Evolutionary conservation across 1,140 invertebrate species (phyloP).

Genomic region (Latrodectus geometricus): DNA sequence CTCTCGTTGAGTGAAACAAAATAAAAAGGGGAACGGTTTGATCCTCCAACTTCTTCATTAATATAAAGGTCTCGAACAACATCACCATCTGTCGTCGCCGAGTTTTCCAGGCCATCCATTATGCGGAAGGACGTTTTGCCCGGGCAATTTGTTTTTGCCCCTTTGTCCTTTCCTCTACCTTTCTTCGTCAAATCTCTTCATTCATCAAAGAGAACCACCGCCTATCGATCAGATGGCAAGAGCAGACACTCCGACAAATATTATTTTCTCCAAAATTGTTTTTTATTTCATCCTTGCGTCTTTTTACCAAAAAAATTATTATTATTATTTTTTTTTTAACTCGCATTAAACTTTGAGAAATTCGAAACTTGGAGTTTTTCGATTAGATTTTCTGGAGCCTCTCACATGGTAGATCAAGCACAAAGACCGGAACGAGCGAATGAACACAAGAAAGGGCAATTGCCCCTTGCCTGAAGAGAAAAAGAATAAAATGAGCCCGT

Average conservation of each 20-base stretch:
- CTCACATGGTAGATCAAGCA: not conserved
- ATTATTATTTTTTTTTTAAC: not conserved
- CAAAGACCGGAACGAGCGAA: not conserved
- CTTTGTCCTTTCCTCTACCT: conserved; percentile 58
- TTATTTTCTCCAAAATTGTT: conserved; percentile 54
- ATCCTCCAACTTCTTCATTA: conserved; percentile 54
- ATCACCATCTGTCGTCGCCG: conserved; percentile 56
- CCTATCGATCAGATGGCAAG: conserved; percentile 57
- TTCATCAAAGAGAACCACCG: conserved; percentile 48
- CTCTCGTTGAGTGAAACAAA: not conserved
- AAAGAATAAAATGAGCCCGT: not conserved
- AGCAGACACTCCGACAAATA: conserved; percentile 43
- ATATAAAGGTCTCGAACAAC: conserved; percentile 60
- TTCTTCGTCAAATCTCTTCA: conserved; percentile 60
- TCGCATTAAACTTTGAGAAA: conserved; percentile 17
- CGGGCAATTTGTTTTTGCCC: conserved; percentile 55
- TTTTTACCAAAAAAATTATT: not conserved
- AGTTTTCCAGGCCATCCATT: conserved; percentile 57
- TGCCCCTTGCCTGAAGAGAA: not conserved
- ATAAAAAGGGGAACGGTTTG: conserved; percentile 11
- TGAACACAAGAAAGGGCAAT: not conserved
- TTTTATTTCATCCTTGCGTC: not conserved
- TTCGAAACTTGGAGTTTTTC: conserved; percentile 16
- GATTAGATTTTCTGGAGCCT: not conserved
- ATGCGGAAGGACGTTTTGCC: conserved; percentile 42